These are phyloP conservation scores for Synaphobranchus kaupii DNA, from an alignment of 2,797 vertebrate species.

Conservation along the genomic window DNA sequence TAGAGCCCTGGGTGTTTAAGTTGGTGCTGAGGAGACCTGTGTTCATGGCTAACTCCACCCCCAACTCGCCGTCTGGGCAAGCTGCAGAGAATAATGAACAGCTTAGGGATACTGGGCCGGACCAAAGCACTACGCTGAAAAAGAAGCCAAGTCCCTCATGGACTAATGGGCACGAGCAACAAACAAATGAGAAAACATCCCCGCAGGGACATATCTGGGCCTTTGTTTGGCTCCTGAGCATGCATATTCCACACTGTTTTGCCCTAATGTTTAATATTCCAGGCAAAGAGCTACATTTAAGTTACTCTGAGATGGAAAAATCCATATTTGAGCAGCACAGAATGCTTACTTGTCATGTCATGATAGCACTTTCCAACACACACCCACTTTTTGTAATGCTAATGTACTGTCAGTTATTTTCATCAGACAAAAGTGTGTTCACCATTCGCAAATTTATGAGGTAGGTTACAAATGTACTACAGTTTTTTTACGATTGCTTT, in stretches of 20 bases:
- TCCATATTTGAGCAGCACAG: not conserved
- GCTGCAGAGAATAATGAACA: conserved; percentile 13
- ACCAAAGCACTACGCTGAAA: not conserved
- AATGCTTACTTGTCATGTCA: not conserved
- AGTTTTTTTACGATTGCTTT: too few relatives aligned
- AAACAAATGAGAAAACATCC: not conserved
- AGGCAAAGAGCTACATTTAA: not conserved
- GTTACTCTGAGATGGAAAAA: not conserved
- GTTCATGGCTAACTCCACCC: not conserved
- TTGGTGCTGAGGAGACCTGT: not conserved
- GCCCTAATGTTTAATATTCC: not conserved
- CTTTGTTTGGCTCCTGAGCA: not conserved
- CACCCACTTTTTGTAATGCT: not conserved
- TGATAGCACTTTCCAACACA: not conserved
- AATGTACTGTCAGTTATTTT: not conserved
- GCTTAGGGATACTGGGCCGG: not conserved
- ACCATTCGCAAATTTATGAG: not conserved
- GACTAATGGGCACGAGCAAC: not conserved
- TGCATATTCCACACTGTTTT: not conserved
- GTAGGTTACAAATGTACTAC: not conserved
- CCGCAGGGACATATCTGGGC: not conserved
- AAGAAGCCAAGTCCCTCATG: not conserved
- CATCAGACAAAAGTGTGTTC: not conserved
- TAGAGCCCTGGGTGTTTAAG: conserved; percentile 12
- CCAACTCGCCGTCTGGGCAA: not conserved